Evolutionary conservation across 1,140 invertebrate species (phyloP), one percentile per base, ranked within the genome.

Genomic region (Dermatophagoides farinae): DNA sequence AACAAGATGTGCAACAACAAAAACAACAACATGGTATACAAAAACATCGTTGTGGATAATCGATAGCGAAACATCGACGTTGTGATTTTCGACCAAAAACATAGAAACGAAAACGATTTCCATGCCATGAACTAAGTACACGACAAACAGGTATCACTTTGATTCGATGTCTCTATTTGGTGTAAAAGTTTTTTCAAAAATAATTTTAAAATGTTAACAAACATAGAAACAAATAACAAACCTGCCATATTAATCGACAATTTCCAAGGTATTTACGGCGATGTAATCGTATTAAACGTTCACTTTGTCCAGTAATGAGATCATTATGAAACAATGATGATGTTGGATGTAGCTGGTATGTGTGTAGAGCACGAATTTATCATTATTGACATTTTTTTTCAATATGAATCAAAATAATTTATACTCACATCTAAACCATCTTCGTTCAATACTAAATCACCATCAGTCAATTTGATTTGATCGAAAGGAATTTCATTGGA

Each of bases 41-140:
- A 37, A 23, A n/a, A 44, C 12, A 55, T 2, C 70, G 75, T 64
- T 77, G 75, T 20, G 77, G 77, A 65, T 78, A 78, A 63, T 77
- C 73, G 10, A 76, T 74, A 8, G 74, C 71, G 64, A 74, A 68
- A 5, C 53, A 55, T 77, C 73, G 62, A 70, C 31, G 31, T 31
- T 72, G 57, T 74, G 71, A 5, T 62, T 78, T 76, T 44, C 72
- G 69, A 20, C 77, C 77, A 68, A 75, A 79, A 10, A 79, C 71
- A 66, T 70, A 75, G 66, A 75, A 79, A 14, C 68, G 66, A 1
- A 71, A 70, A 22, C 69, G 60, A 50, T 69, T 64, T 22, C 70
- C 64, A 61, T 76, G 74, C 71, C 73, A 77, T 38, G 68, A 65
- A 67, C 76, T 78, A 31, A 66, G 62, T 11, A 75, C 72, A 57